These are phyloP conservation scores for Onthophagus sagittarius DNA, from an alignment of 2,888 invertebrate species.

Conservation along the genomic window DNA sequence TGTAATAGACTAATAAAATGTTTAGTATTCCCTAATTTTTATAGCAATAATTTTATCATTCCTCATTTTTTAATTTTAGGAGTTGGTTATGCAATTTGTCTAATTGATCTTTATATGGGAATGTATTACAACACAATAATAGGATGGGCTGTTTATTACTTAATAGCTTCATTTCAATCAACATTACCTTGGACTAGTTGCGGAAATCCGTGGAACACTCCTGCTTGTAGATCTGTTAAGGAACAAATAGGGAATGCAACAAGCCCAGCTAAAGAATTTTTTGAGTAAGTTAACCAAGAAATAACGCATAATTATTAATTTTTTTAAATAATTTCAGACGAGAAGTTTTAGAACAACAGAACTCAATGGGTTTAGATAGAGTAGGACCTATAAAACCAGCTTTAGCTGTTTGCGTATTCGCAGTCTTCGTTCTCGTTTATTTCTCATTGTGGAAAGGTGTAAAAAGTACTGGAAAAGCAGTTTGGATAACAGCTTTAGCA, in stretches of 20 bases:
- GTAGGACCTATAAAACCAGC: conserved; percentile 89
- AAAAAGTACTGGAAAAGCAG: conserved; percentile 89
- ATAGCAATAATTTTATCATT: no score
- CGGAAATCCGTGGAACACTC: conserved; percentile 83
- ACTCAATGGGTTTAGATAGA: conserved; percentile 76
- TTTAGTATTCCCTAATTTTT: no score
- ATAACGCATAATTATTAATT: no score
- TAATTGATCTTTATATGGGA: conserved; percentile 92
- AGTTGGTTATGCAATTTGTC: conserved; percentile 92
- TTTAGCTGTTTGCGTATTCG: conserved; percentile 82
- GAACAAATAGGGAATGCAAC: conserved; percentile 52
- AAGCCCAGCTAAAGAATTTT: conserved; percentile 84
- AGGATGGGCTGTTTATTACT: conserved; percentile 91
- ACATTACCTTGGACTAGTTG: conserved; percentile 86
- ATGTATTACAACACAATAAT: conserved; percentile 98
- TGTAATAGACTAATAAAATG: no score
- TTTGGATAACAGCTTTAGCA: conserved; percentile 92
- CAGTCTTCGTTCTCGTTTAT: conserved; percentile 90
- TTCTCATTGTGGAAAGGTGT: conserved; percentile 97
- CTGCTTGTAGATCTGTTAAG: conserved; percentile 66
- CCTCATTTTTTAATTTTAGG: conserved; percentile 55
- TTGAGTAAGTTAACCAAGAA: conserved; percentile 62
- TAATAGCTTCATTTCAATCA: conserved; percentile 75
- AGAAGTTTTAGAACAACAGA: conserved; percentile 79
- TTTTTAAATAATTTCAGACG: conserved; percentile 69